Conservation (phyloP, 2,797 vertebrate species). For the Tolypeutes matacus region DNA sequence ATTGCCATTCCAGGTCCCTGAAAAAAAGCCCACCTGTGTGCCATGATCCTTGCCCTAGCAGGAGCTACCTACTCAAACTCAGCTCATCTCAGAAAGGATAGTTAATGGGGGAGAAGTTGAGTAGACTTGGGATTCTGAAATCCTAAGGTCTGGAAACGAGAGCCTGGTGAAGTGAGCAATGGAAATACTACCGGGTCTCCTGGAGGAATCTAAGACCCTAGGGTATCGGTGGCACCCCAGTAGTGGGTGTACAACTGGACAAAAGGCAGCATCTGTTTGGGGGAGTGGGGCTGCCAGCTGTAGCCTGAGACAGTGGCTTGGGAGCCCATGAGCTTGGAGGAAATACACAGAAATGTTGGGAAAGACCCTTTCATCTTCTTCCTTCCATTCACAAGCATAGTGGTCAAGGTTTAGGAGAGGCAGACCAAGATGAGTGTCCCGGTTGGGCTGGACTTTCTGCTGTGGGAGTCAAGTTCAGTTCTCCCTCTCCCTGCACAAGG, state of each 20-base stretch:
- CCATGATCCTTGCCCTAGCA: constrained; percentile 13
- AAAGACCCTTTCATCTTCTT: background rate
- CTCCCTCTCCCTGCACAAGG: background rate
- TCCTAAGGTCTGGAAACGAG: background rate
- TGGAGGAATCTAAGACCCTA: background rate
- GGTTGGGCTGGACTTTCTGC: background rate
- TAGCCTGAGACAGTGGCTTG: background rate
- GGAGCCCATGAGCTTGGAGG: background rate
- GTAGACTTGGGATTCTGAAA: background rate
- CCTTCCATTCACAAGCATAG: background rate
- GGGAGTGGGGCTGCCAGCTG: background rate
- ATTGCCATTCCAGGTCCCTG: background rate
- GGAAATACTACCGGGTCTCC: background rate
- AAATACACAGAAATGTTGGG: background rate
- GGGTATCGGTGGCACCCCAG: background rate
- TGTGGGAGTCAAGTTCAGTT: background rate
- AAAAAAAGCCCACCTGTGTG: constrained; percentile 56
- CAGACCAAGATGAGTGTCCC: background rate
- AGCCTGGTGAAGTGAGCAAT: background rate
- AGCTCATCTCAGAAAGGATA: background rate
- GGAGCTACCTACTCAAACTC: background rate
- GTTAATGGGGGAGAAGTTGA: background rate
- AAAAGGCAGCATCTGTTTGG: background rate
- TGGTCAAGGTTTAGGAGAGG: background rate
- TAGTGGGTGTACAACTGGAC: background rate